Base-by-base conservation (phyloP, 2,797 vertebrate genomes). In the Numenius phaeopus region DNA sequence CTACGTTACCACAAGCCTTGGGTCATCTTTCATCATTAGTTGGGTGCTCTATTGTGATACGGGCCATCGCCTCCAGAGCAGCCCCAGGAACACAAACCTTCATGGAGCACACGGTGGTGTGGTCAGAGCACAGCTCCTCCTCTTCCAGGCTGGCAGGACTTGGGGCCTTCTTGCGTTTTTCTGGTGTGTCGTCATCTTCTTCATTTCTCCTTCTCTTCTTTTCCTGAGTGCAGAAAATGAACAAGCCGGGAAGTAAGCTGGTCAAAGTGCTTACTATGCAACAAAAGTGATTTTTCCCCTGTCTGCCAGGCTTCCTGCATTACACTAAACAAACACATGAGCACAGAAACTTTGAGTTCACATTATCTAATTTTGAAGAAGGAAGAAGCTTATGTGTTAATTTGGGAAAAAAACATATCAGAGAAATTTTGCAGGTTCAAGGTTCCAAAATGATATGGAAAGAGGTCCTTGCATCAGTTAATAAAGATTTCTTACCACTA, bases 101-200 rank as follows among this genome's bases (percentile, higher is more conserved):
- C 0, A 97, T 98, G 14, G 99, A 99, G 90, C 99, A 99, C 97
- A 98, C 98, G 40, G 99, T 98, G 2, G 98, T 97, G 4, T 98
- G 98, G 64, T 98, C 98, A 93, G 97, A 95, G 42, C 96, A 66
- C 32, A 95, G 89, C 49, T 99, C 95, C 47, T 92, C 87, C 19
- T 82, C 98, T 2, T 99, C 98, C 65, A 87, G 44, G 77, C 89
- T 94, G 89, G 87, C 91, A 3, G 96, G 91, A 49, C 98, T 99
- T 37, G 98, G 97, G 19, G 91, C 97, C 96, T 98, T 98, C 96
- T 98, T 98, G 42, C 97, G 98, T 93, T 97, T 96, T 83, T 98
- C 98, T 19, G 98, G 93, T 76, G 71, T 42, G 87, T 98, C 98
- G 3, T 98, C 98, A 4, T 98, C 98, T 26, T 86, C 97, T 80